Evolutionary conservation across 1,140 invertebrate genomes (phyloP), one percentile per base, ranked within the genome.

Genomic region (Gerris buenoi): DNA sequence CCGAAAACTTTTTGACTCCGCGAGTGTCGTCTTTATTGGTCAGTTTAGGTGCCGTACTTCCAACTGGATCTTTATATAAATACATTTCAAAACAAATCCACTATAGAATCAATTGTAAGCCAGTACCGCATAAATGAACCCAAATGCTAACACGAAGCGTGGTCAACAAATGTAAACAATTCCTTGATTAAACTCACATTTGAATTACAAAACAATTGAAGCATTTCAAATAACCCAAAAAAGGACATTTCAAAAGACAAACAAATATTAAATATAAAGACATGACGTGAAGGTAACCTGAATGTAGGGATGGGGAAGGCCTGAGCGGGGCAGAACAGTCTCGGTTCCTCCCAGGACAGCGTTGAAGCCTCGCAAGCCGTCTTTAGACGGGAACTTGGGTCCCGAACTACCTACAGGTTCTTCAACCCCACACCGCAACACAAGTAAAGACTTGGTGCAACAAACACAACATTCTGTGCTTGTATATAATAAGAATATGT

Each of bases 321-420:
- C 79, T 88, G 86, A 65, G 84, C 85, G 62, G 83, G 84, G 73
- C 86, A 87, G 69, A 84, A 56, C 56, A 69, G 59, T 67, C n/a
- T 64, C 27, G 25, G 62, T 61, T 13, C 46, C 66, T 33, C 26
- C 60, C 25, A 15, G 28, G 23, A n/a, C 57, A 57, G 57, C 65
- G 64, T 70, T 33, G 57, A 69, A 69, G 63, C 65, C 67, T 14
- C 29, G 68, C 27, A 62, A 67, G 58, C 70, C 65, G 25, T 64
- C 70, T 25, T 66, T 33, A 5, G 66, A 64, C 0, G 70, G 56
- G 58, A 69, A 69, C 76, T 84, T 85, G 68, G 86, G 86, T 71
- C 81, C 80, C 63, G 85, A 85, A 74, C 84, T 85, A 69, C 83
- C 86, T 70, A 88, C 82, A 25, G 87, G 87, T 76, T 89, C 87